Evolutionary conservation across 2,888 invertebrate species (phyloP).

Genomic region (Cataglyphis cursor): DNA sequence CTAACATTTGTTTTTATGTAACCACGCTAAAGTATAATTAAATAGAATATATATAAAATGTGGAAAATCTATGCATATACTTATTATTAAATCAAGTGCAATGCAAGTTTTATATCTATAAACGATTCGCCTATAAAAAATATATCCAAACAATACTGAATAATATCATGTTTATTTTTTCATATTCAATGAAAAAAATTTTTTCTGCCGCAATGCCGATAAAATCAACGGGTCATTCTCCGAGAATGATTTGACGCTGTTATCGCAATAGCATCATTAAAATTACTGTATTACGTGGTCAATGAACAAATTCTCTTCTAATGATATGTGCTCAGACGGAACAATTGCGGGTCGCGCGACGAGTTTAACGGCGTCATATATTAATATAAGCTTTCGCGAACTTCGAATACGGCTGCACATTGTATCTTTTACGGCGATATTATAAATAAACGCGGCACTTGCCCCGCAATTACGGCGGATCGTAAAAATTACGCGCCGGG

Average conservation of each 20-base stretch:
- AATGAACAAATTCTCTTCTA: conserved; percentile 44
- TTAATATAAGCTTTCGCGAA: conserved; percentile 35
- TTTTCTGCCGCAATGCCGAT: not conserved
- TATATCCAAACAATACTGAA: not conserved
- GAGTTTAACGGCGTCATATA: conserved; percentile 46
- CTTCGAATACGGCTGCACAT: conserved; percentile 25
- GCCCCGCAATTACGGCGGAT: conserved; percentile 39
- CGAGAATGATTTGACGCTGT: conserved; percentile 29
- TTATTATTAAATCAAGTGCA: not conserved
- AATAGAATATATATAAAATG: not conserved
- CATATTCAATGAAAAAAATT: not conserved
- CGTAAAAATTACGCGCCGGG: conserved; percentile 44
- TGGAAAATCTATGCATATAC: not conserved
- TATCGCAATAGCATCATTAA: conserved; percentile 27
- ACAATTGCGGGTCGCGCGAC: conserved; percentile 49
- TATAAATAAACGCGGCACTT: conserved; percentile 55
- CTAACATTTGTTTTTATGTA: not conserved
- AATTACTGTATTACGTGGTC: conserved; percentile 18
- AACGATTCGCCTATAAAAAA: not conserved
- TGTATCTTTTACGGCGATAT: conserved; percentile 50
- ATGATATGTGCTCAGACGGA: conserved; percentile 33
- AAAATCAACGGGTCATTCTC: conserved; percentile 12
- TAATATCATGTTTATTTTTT: not conserved
- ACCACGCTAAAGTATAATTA: no score
- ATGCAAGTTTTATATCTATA: not conserved